Base-by-base conservation (phyloP, 2,888 invertebrate genomes). In the Spialia ferax region DNA sequence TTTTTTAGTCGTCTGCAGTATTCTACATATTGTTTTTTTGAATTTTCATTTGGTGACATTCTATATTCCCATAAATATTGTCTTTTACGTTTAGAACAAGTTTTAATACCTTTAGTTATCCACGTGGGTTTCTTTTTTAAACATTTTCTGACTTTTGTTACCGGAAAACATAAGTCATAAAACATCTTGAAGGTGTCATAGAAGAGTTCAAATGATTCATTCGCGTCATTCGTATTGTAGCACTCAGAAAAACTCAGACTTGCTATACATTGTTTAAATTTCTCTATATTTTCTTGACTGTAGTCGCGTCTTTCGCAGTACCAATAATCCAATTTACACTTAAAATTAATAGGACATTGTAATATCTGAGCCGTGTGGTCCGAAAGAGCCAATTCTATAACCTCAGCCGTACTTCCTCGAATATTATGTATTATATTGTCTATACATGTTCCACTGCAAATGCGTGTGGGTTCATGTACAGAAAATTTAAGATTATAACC, bases 401-500 rank as follows among this genome's bases (percentile, higher is more conserved):
- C 13, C 13, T 38, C 35, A 13, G 11, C 13, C 3, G 10, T 38
- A 11, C 35, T 38, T 38, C 35, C 35, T 11, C 35, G 35, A 13
- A 38, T 38, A 13, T 38, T 38, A 38, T 38, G 35, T 13, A 38
- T 38, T 38, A 38, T 38, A 13, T 38, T 10, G 13, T 38, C 35
- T 10, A 38, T 38, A 38, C 38, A 38, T 38, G 38, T 38, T n/a
- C 38, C 38, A n/a, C 15, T 48, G 6, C 15, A n/a, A 15, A 48
- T n/a, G n/a, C 48, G 38, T n/a, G 38, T 38, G 11, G 38, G 38
- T 38, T 38, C 38, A 38, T 8, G 38, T 13, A 38, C 13, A 4
- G n/a, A n/a, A 10, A 38, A 13, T 48, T 48, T 18, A n/a, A 48
- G n/a, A 48, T 48, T 48, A 48, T 48, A 48, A 18, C 45, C 7